Evolutionary conservation across 2,113 vertebrate genomes (phyloP).

Genomic region (Peromyscus californicus): DNA sequence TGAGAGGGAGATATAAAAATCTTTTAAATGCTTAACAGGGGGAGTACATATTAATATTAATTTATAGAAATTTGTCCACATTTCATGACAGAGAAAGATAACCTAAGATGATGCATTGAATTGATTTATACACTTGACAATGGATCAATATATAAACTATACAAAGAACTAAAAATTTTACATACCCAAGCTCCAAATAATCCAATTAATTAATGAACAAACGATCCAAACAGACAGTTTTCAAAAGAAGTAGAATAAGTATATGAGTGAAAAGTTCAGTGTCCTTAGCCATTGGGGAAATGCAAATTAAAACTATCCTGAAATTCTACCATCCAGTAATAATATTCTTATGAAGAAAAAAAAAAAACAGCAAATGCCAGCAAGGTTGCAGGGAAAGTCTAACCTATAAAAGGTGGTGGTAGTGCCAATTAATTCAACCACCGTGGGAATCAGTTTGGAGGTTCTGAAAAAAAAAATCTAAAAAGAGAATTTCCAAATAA

Average conservation of each 20-base stretch:
- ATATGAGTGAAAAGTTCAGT: not conserved
- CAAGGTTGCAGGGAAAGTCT: not conserved
- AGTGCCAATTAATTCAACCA: not conserved
- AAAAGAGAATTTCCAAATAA: not conserved
- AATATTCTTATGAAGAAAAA: not conserved
- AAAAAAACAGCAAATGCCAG: not conserved
- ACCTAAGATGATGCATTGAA: not conserved
- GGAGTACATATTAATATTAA: not conserved
- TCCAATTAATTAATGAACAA: not conserved
- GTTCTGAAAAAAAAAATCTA: not conserved
- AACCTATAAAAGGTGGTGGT: not conserved
- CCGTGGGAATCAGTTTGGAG: not conserved
- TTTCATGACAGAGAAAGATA: conserved; percentile 44
- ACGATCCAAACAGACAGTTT: not conserved
- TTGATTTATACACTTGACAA: not conserved
- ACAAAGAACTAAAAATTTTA: not conserved
- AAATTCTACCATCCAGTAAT: not conserved
- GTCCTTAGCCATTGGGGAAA: not conserved
- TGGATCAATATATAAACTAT: not conserved
- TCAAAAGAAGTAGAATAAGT: not conserved
- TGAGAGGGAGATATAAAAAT: not conserved
- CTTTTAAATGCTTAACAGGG: not conserved
- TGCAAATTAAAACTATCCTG: not conserved
- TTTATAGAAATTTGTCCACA: not conserved
- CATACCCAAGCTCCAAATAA: not conserved